Evolutionary conservation across 2,797 vertebrate genomes (phyloP), one percentile per base, ranked within the genome.

Genomic region (Smutsia temminckii): DNA sequence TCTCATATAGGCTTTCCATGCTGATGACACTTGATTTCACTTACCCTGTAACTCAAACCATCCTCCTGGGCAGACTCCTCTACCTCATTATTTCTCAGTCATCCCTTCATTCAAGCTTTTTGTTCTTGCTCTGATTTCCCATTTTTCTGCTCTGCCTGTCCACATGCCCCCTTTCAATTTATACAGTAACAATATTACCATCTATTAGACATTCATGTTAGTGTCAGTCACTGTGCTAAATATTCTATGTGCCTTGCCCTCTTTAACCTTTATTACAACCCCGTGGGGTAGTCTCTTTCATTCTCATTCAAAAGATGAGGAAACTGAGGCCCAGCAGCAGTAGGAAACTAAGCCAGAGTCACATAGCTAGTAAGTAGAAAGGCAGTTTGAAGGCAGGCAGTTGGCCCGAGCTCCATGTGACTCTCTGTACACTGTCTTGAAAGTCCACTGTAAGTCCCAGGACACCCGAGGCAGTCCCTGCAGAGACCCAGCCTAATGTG

Each of bases 161-260:
- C 21, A 14, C 40, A 12, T 25, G 17, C 69, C 23, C 14, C 23
- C 49, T 75, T 77, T 27, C 14, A 32, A 6, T 11, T 12, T 18
- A 6, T 6, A 25, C 4, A 6, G 21, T 32, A 12, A 16, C 10
- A 18, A 2, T n/a, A 23, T 69, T 29, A 8, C 18, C 10, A 4
- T 1, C 8, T 29, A 5, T 8, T 34, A 53, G 14, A 21, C 23
- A 3, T 57, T n/a, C 6, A 10, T 17, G 5, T 3, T 9, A 5
- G 25, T 42, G 18, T n/a, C 17, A 8, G 32, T 16, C 32, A n/a
- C 72, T 51, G 2, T 49, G 49, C 86, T 37, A 3, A 53, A 85
- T 53, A 5, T 57, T 32, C 23, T 57, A 14, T 3, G 0, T 5
- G 66, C n/a, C 1, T 29, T n/a, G 64, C 81, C 57, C 53, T 69